Base-by-base conservation (phyloP, 2,797 vertebrate genomes). In the Huso huso region DNA sequence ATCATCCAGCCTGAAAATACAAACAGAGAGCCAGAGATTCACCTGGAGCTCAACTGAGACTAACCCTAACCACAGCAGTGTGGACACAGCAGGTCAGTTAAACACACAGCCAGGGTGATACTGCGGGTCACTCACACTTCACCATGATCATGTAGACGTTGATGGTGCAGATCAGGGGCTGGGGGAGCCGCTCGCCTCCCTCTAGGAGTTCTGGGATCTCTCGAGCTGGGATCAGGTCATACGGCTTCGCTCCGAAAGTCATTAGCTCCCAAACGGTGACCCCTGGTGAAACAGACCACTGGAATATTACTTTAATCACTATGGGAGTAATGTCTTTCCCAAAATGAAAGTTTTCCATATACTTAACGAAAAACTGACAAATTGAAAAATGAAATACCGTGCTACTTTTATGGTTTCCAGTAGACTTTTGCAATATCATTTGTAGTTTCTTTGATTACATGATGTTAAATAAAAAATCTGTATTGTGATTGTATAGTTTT, bases 91-190 rank as follows among this genome's bases (percentile, higher is more conserved):
- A 49, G 6, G 55, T n/a, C 7, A 52, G n/a, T 52, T 11, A 53
- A 6, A 48, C 6, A 12, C 2, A 12, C 2, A 4, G 50, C 61
- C 58, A 7, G 12, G 15, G 23, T 37, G 23, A 37, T 37, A 37
- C 23, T 37, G 23, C 2, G 23, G 23, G 2, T 4, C 4, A 88
- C 95, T 72, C 73, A 99, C 96, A 98, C 89, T 98, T 97, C 83
- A 97, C 96, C 96, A 99, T 99, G 81, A 98, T 95, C 93, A 96
- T 95, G 87, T 99, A 99, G 81, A 98, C 94, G 0, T 99, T 94
- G 0, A 93, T 95, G 86, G 96, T 99, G 82, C 96, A 99, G 86
- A 95, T 94, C 10, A 88, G 82, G 0, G 96, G 96, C 81, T 98
- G 96, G 0, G 96, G 91, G 50, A 99, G 91, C 9, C 96, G 83